phyloP scores from a whole-genome alignment of 2,797 vertebrate genomes.

The Acanthornis magna region DNA sequence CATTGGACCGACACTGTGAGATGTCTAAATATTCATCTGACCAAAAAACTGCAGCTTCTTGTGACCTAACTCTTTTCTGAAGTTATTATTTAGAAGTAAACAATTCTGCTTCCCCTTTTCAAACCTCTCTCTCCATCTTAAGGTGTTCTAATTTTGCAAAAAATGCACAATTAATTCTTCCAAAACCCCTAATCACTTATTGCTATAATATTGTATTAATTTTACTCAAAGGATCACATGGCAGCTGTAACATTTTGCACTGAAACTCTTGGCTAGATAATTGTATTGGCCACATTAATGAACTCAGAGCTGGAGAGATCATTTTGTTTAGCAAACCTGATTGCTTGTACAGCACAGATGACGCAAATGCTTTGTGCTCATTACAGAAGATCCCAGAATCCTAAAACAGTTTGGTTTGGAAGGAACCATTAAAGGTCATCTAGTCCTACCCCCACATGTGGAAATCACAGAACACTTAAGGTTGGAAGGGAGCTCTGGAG shows the following conservation, averaged over 20 bases:
- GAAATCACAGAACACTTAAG: not conserved
- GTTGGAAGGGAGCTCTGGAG: not conserved
- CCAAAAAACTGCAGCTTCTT: not conserved
- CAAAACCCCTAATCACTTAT: not conserved
- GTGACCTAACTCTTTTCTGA: not conserved
- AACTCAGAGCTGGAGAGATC: not conserved
- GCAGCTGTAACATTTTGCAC: not conserved
- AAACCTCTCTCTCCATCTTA: not conserved
- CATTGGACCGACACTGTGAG: not conserved
- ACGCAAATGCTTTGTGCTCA: not conserved
- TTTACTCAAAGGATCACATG: not conserved
- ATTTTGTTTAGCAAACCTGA: not conserved
- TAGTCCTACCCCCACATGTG: not conserved
- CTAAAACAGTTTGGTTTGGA: not conserved
- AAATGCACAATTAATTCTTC: not conserved
- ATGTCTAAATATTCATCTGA: not conserved
- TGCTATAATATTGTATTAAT: not conserved
- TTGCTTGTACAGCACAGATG: not conserved
- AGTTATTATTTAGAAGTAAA: not conserved
- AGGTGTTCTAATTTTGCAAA: not conserved
- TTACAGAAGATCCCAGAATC: not conserved
- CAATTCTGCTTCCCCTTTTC: not conserved
- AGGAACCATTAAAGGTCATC: not conserved
- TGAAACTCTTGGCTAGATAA: not conserved
- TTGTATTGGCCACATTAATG: not conserved